phyloP scores from a whole-genome alignment of 2,797 vertebrate genomes.

The Rhincodon typus region DNA sequence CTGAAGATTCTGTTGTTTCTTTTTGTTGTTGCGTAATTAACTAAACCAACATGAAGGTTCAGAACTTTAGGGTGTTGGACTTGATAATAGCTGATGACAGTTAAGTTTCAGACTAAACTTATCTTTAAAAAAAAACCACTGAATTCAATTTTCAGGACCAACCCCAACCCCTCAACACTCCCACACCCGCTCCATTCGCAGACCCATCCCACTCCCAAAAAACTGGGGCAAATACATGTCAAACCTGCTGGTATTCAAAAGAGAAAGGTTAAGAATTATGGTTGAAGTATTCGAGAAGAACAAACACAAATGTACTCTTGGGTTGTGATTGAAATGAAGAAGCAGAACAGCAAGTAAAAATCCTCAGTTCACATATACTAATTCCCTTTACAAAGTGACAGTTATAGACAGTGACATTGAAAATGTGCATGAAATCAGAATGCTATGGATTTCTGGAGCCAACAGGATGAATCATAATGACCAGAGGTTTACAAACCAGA shows the following conservation, averaged over 20 bases:
- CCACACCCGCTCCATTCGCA: no score
- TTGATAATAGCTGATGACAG: background rate
- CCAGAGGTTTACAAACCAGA: no score
- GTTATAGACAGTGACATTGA: background rate
- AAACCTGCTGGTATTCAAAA: background rate
- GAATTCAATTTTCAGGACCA: background rate
- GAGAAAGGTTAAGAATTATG: background rate
- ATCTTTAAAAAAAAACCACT: background rate
- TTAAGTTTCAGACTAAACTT: background rate
- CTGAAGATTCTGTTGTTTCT: background rate
- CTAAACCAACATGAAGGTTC: background rate
- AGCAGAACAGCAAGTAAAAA: background rate
- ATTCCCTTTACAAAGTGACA: background rate
- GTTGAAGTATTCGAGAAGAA: background rate
- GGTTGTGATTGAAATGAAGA: background rate
- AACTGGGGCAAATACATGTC: background rate
- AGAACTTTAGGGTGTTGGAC: background rate
- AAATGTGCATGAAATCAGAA: background rate
- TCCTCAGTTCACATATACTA: background rate
- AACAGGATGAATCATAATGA: background rate
- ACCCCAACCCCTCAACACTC: no score
- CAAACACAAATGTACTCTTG: background rate
- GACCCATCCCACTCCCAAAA: background rate
- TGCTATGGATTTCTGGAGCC: background rate
- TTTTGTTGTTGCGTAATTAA: background rate